phyloP scores from a whole-genome alignment of 2,797 vertebrate species.

The Acanthopagrus latus region DNA sequence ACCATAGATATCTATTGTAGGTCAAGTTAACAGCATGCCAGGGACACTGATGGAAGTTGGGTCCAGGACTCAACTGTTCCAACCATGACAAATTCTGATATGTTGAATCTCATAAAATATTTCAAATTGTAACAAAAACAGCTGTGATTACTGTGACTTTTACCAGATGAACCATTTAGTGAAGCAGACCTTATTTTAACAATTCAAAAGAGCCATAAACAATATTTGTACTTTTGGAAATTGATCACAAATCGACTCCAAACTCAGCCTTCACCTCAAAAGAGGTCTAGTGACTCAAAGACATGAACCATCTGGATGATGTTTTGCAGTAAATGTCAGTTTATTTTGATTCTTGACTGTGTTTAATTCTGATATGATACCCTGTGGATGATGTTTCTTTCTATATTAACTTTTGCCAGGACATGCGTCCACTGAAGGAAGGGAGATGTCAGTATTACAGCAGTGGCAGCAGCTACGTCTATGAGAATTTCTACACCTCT shows the following conservation, averaged over 20 bases:
- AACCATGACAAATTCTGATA: too few species aligned
- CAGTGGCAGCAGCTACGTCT: slow-evolving; percentile 81
- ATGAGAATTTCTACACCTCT: slow-evolving; percentile 81
- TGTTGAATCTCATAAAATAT: not conserved
- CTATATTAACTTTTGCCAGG: slow-evolving; percentile 65
- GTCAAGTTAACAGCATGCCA: too few species aligned
- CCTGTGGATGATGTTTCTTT: slow-evolving; percentile 6
- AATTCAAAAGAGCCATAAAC: slow-evolving; percentile 3
- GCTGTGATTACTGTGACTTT: not conserved
- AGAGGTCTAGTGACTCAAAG: not conserved
- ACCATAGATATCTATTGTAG: too few species aligned
- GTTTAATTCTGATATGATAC: not conserved
- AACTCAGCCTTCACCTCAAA: not conserved
- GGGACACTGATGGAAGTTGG: too few species aligned
- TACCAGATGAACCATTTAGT: not conserved
- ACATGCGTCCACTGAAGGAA: slow-evolving; percentile 82
- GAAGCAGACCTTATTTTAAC: not conserved
- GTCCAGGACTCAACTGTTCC: too few species aligned
- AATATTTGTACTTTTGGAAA: not conserved
- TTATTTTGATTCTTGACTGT: not conserved
- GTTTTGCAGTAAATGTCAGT: not conserved
- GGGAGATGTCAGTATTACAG: slow-evolving; percentile 85
- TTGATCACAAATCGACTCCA: not conserved
- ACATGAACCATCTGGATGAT: not conserved
- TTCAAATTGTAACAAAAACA: not conserved